Evolutionary conservation across 2,113 vertebrate species (phyloP), one percentile per base, ranked within the genome.

Genomic region (Pteruthius melanotis): DNA sequence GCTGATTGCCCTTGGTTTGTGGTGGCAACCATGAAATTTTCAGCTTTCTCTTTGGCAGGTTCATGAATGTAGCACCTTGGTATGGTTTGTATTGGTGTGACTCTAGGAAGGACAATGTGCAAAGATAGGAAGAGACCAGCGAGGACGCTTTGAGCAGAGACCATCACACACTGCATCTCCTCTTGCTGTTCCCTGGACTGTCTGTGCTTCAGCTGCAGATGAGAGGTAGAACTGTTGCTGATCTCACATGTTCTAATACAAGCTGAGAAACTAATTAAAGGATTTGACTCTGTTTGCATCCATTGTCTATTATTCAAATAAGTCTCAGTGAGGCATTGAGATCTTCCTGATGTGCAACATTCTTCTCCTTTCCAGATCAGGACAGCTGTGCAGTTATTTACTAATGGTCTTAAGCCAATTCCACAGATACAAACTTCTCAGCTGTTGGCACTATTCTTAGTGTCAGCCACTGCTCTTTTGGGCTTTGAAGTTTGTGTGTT

Each of bases 11-110:
- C 63, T 77, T 45, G 78, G 74, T 74, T 94, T 96, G 95, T 92
- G 94, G 86, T 89, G 47, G 77, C 76, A 94, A 4, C 53, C 63
- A n/a, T 92, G 74, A 84, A 63, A 52, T 84, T 90, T 92, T 89
- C 68, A 44, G 72, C 83, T 87, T 93, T 96, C 69, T 87, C 89
- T 90, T 35, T 52, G 76, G 63, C 83, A 92, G 93, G 89, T 95
- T 86, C 86, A 50, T 0, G 3, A 94, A 60, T 50, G 33, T 83
- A 31, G 59, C 35, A 7, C 71, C 84, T 83, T 47, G 63, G 86
- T 90, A 78, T 90, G 86, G 39, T 45, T 87, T 89, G 63, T 64
- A 5, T 33, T 83, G 86, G 35, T 78, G 68, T 77, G 69, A 83
- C 44, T 92, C 47, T 74, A 63, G 95, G 83, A 91, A 89, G 86